Evolutionary conservation across 2,888 invertebrate species (phyloP).

Genomic region (Hirtodrosophila cameraria): DNA sequence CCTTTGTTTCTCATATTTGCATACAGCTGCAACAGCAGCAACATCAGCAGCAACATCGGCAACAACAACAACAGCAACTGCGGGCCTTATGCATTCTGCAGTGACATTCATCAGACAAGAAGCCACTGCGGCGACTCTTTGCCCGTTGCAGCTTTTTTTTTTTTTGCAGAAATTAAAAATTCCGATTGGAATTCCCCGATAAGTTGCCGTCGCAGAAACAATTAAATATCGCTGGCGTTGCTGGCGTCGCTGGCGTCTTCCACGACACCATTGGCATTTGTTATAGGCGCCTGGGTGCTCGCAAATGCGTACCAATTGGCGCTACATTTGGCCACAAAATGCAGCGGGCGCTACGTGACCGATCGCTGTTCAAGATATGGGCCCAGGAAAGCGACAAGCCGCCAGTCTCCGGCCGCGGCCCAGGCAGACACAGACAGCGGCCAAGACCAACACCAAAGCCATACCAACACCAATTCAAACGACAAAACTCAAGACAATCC

Average conservation of each 20-base stretch:
- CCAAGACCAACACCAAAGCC: not conserved
- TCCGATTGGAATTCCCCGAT: constrained; percentile 82
- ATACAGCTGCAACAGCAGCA: constrained; percentile 58
- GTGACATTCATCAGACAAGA: constrained; percentile 81
- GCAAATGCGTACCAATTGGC: constrained; percentile 78
- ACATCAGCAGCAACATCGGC: constrained; percentile 1
- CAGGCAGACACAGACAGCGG: not conserved
- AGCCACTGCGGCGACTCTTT: constrained; percentile 28
- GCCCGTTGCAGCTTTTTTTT: constrained; percentile 35
- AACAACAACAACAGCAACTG: constrained; percentile 11
- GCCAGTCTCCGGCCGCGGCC: constrained; percentile 27
- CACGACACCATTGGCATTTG: constrained; percentile 81
- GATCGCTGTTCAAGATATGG: constrained; percentile 69
- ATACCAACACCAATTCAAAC: constrained; percentile 7
- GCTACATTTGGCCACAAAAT: constrained; percentile 81
- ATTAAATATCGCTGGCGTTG: constrained; percentile 83
- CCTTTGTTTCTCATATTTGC: constrained; percentile 70
- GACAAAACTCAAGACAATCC: constrained; percentile 37
- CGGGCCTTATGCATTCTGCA: constrained; percentile 49
- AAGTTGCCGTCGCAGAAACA: constrained; percentile 80
- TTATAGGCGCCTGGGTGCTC: constrained; percentile 79
- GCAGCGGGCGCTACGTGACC: constrained; percentile 72
- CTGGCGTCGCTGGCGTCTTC: constrained; percentile 41
- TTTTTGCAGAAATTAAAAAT: constrained; percentile 80
- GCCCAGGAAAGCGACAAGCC: constrained; percentile 64